phyloP scores from a whole-genome alignment of 2,888 invertebrate genomes.

The Iphiclides podalirius region DNA sequence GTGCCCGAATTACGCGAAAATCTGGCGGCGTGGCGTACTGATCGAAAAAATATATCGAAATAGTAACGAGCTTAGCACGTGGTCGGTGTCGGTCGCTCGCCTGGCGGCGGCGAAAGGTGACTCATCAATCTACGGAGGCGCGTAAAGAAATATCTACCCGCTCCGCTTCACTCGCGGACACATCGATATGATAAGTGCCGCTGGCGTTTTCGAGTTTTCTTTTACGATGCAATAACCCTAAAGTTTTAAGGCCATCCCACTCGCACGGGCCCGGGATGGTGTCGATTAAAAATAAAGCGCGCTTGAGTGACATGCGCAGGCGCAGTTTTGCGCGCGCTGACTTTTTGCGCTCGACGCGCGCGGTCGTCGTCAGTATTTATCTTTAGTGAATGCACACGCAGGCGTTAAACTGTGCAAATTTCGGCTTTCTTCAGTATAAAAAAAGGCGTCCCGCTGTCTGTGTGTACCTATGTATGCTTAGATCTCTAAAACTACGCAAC shows the following conservation, averaged over 20 bases:
- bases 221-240: slow-evolving; percentile 6
- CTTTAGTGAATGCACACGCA: background rate
- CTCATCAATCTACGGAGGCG: slow-evolving; percentile 15
- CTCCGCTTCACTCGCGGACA: slow-evolving; percentile 1
- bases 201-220: too few relatives aligned
- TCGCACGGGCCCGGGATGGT: background rate
- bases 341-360: background rate
- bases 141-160: slow-evolving; percentile 9
- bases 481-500: too few relatives aligned
- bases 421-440: too few relatives aligned
- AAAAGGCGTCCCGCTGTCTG: too few relatives aligned
- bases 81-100: slow-evolving; percentile 4
- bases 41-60: slow-evolving; percentile 14
- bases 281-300: slow-evolving; percentile 11
- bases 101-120: slow-evolving; percentile 16
- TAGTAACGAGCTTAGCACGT: slow-evolving; percentile 19
- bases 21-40: background rate
- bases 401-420: too few relatives aligned
- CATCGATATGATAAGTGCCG: too few relatives aligned
- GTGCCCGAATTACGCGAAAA: too few relatives aligned
- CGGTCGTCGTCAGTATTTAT: background rate
- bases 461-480: too few relatives aligned
- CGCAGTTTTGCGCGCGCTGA: slow-evolving; percentile 1
- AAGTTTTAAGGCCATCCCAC: background rate
- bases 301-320: slow-evolving; percentile 9